Evolutionary conservation across 2,113 vertebrate genomes (phyloP).

Genomic region (Dissostichus mawsoni): DNA sequence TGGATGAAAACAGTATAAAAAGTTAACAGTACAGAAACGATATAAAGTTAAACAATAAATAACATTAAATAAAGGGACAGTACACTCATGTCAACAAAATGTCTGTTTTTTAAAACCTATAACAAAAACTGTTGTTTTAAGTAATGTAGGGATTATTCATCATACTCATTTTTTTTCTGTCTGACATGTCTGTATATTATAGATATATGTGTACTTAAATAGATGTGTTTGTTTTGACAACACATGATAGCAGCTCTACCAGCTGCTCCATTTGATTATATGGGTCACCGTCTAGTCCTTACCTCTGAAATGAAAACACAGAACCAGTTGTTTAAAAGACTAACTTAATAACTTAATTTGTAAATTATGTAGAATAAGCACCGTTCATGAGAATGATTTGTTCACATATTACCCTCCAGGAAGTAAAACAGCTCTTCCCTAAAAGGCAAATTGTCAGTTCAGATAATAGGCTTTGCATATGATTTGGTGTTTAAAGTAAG

Average conservation of each 20-base stretch:
- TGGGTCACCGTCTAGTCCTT: neutral
- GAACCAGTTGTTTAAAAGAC: neutral
- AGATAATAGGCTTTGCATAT: neutral
- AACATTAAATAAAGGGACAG: neutral
- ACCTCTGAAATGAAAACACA: neutral
- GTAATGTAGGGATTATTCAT: neutral
- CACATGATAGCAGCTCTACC: conserved; percentile 44
- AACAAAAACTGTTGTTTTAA: neutral
- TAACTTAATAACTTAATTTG: neutral
- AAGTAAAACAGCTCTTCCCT: neutral
- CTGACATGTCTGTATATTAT: conserved; percentile 2
- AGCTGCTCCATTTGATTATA: conserved; percentile 6
- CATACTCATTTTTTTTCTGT: neutral
- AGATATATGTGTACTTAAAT: neutral
- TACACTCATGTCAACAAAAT: neutral
- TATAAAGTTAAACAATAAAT: neutral
- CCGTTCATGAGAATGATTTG: neutral
- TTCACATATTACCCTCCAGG: neutral
- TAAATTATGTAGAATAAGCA: neutral
- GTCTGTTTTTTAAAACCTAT: neutral
- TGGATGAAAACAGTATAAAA: neutral
- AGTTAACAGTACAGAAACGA: neutral
- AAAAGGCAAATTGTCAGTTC: neutral
- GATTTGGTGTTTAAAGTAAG: neutral
- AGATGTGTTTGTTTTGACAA: conserved; percentile 37